phyloP scores from a whole-genome alignment of 2,797 vertebrate genomes.

The Merluccius polli region DNA sequence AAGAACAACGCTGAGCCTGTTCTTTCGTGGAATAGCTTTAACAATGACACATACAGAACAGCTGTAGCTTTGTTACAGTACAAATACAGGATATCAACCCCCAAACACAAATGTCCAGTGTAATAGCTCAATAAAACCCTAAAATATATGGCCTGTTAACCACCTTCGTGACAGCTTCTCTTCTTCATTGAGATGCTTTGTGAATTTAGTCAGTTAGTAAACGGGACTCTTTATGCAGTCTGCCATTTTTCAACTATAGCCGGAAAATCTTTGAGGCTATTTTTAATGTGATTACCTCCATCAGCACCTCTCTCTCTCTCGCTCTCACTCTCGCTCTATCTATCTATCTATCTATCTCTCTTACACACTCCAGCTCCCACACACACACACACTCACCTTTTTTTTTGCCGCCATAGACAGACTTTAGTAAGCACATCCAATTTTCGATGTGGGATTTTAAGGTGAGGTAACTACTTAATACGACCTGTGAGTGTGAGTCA shows the following conservation, averaged over 20 bases:
- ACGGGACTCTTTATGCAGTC: neutral
- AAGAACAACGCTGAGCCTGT: neutral
- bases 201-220: too few relatives aligned
- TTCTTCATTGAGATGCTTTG: neutral
- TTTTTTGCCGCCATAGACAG: neutral
- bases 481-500: constrained; percentile 54
- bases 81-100: neutral
- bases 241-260: neutral
- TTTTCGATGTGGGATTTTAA: constrained; percentile 1
- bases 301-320: neutral
- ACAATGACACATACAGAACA: neutral
- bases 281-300: constrained; percentile 1
- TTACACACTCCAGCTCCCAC: neutral
- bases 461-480: constrained; percentile 48
- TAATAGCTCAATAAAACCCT: neutral
- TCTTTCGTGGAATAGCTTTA: neutral
- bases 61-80: neutral
- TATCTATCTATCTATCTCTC: neutral
- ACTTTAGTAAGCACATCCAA: neutral
- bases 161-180: neutral
- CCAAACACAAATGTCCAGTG: neutral
- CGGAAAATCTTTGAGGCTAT: neutral
- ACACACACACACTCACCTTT: neutral
- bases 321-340: neutral
- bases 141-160: neutral